A percentile compares a stretch with the other conserved stretches of the same genome.
Evolutionary conservation across 1,140 invertebrate species (phyloP).

Genomic region (Antheraea mylitta): DNA sequence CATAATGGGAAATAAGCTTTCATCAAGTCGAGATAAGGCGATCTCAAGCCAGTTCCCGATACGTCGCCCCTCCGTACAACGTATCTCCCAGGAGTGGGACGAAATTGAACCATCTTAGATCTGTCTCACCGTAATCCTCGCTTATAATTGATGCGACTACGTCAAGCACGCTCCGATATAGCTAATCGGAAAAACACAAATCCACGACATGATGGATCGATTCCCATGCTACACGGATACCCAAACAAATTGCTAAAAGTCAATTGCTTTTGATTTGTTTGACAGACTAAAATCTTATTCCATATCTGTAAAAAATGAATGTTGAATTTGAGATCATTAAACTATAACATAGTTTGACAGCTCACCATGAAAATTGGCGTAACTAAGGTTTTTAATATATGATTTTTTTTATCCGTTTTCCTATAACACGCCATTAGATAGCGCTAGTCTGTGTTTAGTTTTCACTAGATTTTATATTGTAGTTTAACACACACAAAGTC

Average conservation of each 20-base stretch:
- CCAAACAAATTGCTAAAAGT: constrained; percentile 12
- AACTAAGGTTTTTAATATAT: too few relatives aligned
- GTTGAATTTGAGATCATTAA: too few relatives aligned
- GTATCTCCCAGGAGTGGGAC: constrained; percentile 31
- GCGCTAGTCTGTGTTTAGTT: too few relatives aligned
- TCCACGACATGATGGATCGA: constrained; percentile 70
- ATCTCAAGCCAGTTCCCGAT: constrained; percentile 45
- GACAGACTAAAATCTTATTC: background rate
- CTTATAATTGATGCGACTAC: constrained; percentile 77
- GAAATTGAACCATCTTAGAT: constrained; percentile 74
- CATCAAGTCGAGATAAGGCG: constrained; percentile 37
- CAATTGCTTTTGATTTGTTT: constrained; percentile 9
- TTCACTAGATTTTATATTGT: too few relatives aligned
- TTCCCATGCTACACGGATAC: background rate
- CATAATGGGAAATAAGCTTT: constrained; percentile 32
- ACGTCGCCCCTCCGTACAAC: constrained; percentile 27
- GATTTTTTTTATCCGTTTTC: too few relatives aligned
- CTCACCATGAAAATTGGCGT: too few relatives aligned
- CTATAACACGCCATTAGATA: too few relatives aligned
- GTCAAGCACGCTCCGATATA: constrained; percentile 64
- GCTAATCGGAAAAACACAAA: constrained; percentile 75
- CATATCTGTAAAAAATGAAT: too few relatives aligned
- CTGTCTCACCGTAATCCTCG: constrained; percentile 71
- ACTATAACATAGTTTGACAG: too few relatives aligned
- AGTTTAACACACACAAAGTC: too few relatives aligned